Base-by-base conservation (phyloP, 2,113 vertebrate genomes). In the Alces alces region DNA sequence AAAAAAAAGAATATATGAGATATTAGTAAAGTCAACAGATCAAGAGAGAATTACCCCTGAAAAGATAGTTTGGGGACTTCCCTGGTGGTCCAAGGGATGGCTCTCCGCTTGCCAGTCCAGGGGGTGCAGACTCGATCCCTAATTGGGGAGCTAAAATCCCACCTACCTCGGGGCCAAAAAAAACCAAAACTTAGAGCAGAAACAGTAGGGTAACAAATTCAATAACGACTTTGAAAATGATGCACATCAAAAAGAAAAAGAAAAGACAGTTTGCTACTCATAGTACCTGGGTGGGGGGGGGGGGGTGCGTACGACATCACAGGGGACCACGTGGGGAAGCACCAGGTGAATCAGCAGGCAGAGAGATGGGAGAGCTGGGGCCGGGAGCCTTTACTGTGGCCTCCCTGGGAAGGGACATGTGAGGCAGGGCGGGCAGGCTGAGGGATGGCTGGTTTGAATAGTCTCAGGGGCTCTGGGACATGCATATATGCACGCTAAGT, bases 311-410 rank as follows among this genome's bases (percentile, higher is more conserved):
- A 28, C 7, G 27, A 45, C 23, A 45, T 2, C 10, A 1, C 16
- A 1, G 7, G 25, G 0, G 1, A 4, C n/a, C 21, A 30, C 28
- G 0, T 2, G 5, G 9, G n/a, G 21, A 61, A 50, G 54, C 11
- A 27, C 23, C 43, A 36, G 58, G 6, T 7, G 39, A 5, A 27
- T 87, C 43, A 19, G 2, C 6, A 79, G 50, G 7, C 52, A 28
- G 45, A 61, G 33, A 30, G 16, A 21, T 23, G 5, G 4, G 45
- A 83, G 14, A 61, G 3, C 47, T 80, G 5, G 47, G 19, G 64
- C 39, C 11, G 6, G 17, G 15, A 57, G 7, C 13, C n/a, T 33
- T 23, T 90, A 33, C 6, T 83, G 36, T 73, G 23, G 30, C 39
- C 84, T 95, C 55, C 45, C 23, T 64, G 33, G 39, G 15, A 33